Base-by-base conservation (phyloP, 2,797 vertebrate species). In the Microhierax caerulescens region DNA sequence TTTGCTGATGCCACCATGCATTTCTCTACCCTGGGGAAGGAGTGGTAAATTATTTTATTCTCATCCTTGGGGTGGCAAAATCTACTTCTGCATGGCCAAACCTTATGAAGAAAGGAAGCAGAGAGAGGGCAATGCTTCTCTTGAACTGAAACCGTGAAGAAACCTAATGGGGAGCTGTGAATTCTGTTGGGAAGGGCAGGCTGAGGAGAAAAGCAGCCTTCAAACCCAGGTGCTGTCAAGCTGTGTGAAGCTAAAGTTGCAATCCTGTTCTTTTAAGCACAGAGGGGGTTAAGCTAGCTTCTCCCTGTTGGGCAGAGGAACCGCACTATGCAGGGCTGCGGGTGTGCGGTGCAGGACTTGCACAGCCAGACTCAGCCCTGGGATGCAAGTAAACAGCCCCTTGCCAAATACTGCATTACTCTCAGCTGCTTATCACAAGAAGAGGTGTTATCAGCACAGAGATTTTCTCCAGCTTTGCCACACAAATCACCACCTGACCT, bases 271-370 rank as follows among this genome's bases (percentile, higher is more conserved):
- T 30, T 21, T 27, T 70, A 24, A n/a, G 54, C 54, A 50, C 8
- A 0, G 8, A 48, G 45, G 9, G 10, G 3, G 3, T 74, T 32
- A 36, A 32, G 11, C 6, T 67, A 34, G 24, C 7, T 51, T 11
- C 59, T 79, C 25, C 2, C 0, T 5, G 7, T 22, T 47, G 34
- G n/a, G 48, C 45, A 57, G 53, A 73, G 43, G 30, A 85, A 27
- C 6, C 1, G 4, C 10, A 15, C 4, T 0, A 0, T 17, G 7
- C 47, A 48, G 22, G 17, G 5, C 27, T 54, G 25, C 1, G 15
- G 21, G 27, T 7, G 19, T 32, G 34, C 1, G 2, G 13, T 43
- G 32, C 30, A 23, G 50, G 43, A 41, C 12, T 34, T 18, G 8
- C 7, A 8, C 20, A 50, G 25, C 24, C 25, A 48, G 47, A 30